Evolutionary conservation across 2,797 vertebrate genomes (phyloP), one percentile per base, ranked within the genome.

Genomic region (Sebastes cheni): DNA sequence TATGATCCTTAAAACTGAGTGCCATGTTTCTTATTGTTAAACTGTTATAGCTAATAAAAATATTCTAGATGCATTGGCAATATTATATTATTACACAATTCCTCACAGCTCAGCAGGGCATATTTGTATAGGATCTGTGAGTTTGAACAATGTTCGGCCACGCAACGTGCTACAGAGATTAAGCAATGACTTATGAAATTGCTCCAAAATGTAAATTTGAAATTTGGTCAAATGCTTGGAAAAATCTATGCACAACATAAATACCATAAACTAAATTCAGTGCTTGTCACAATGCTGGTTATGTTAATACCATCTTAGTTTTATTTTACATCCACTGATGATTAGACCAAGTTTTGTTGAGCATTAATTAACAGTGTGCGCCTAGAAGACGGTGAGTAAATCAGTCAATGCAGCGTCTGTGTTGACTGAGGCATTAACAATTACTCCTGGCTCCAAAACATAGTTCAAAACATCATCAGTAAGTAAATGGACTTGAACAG

Each of bases 401-500:
- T 59, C 36, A 22, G 36, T 25, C 55, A 30, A 52, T 36, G 4
- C 14, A 2, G 16, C 4, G 0, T 58, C 54, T 59, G 60, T 75
- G 30, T 66, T 42, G 60, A 75, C 60, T 20, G n/a, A 64, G 9
- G 14, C 60, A 54, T 23, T 54, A 25, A 66, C 39, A 56, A 39
- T 66, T 66, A 18, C 39, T 36, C 20, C 23, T 55, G 11, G 16
- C 66, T 58, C 29, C 13, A 52, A 50, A 50, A 50, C 46, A 50
- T 50, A 32, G 16, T 27, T 75, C 16, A 67, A 68, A 69, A 73
- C 14, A 36, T 34, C 60, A 32, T 32, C 27, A 34, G 29, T 27
- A 25, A 42, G 39, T 54, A 70, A 80, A 84, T 39, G 58, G 77
- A 64, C 60, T 25, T 42, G 66, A 71, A 58, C 56, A 18, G 29